These are phyloP conservation scores for Phymorhynchus buccinoides DNA, from an alignment of 1,140 invertebrate species.

Conservation along the genomic window DNA sequence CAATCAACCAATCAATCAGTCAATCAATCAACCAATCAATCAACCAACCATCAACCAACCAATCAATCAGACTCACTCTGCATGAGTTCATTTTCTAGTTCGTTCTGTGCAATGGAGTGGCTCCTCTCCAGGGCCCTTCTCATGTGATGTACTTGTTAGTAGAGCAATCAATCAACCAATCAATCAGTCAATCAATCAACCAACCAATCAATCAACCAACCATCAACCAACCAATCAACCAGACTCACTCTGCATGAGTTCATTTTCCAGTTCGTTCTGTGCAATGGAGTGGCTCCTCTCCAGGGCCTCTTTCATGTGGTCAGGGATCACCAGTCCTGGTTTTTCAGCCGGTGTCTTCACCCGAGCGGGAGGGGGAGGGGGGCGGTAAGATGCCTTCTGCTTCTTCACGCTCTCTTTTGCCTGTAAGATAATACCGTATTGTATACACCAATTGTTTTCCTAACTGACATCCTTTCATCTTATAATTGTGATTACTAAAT, in stretches of 20 bases:
- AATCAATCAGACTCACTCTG: conserved; percentile 57
- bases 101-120: conserved; percentile 45
- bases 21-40: too few relatives aligned
- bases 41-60: too few relatives aligned
- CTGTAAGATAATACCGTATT: not conserved
- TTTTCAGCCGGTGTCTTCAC: conserved; percentile 25
- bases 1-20: too few relatives aligned
- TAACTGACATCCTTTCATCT: too few relatives aligned
- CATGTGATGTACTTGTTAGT: too few relatives aligned
- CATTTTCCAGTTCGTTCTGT: conserved; percentile 56
- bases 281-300: conserved; percentile 43
- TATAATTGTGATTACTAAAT: too few relatives aligned
- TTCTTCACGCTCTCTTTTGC: not conserved
- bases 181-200: too few relatives aligned
- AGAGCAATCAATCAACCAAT: too few relatives aligned
- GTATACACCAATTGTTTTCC: too few relatives aligned
- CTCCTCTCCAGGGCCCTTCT: conserved; percentile 49
- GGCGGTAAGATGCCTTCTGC: conserved; percentile 32
- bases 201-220: too few relatives aligned
- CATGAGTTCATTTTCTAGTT: conserved; percentile 57
- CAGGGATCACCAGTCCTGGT: conserved; percentile 50
- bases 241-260: conserved; percentile 59
- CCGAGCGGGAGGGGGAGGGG: conserved; percentile 21
- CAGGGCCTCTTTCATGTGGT: conserved; percentile 57
- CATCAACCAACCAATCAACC: too few relatives aligned